Percentiles rank a stretch among this genome's conserved stretches.
Evolutionary conservation across 2,797 vertebrate species (phyloP).

Genomic region (Halcyon leucocephala): DNA sequence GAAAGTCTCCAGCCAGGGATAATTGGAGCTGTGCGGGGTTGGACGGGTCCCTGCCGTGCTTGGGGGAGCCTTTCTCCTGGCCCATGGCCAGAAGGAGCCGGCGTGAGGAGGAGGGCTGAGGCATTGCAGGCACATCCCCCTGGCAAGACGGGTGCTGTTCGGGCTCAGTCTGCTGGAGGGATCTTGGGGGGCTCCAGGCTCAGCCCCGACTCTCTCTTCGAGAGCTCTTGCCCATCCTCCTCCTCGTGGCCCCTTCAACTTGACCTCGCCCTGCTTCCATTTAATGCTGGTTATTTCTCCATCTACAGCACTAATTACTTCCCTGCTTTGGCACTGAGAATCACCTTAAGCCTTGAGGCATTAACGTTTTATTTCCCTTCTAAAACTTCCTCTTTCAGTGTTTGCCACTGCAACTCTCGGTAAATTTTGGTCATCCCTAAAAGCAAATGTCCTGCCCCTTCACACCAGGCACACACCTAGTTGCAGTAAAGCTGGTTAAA

Average conservation of each 20-base stretch:
- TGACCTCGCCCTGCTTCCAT: background rate
- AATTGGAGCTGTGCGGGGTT: conserved; percentile 22
- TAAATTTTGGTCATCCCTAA: background rate
- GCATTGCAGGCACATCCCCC: background rate
- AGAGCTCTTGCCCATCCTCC: background rate
- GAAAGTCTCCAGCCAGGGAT: conserved; percentile 46
- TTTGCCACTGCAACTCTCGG: background rate
- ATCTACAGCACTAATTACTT: background rate
- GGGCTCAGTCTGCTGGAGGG: background rate
- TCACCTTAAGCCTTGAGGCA: background rate
- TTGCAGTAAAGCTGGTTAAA: background rate
- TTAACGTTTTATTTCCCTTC: conserved; percentile 22
- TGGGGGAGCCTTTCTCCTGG: conserved; percentile 18
- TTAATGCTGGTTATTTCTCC: background rate
- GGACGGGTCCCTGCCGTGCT: background rate
- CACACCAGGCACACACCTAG: rapidly evolving
- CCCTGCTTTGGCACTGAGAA: background rate
- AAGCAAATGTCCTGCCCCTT: background rate
- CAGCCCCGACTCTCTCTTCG: background rate
- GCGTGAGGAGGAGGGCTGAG: background rate
- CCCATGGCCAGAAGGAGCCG: background rate
- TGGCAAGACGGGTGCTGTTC: background rate
- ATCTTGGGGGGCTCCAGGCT: background rate
- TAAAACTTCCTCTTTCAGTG: conserved; percentile 36
- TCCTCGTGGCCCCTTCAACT: rapidly evolving